Evolutionary conservation across 2,797 vertebrate species (phyloP).

Genomic region (Aulostomus chinensis): DNA sequence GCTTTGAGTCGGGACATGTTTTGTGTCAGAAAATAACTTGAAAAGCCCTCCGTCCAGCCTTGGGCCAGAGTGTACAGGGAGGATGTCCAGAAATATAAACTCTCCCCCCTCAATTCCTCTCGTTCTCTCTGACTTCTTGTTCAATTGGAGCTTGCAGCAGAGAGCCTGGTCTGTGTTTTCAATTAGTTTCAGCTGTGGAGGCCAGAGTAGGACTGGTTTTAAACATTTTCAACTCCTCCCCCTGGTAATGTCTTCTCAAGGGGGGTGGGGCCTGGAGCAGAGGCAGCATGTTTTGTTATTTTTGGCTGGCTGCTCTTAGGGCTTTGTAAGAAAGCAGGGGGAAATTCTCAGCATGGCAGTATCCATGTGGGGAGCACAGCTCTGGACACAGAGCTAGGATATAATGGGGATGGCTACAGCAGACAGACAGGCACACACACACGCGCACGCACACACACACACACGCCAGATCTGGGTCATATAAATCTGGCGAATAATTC

Average conservation of each 20-base stretch:
- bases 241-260: constrained; percentile 70
- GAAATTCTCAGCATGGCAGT: constrained; percentile 73
- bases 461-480: constrained; percentile 64
- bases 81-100: constrained; percentile 65
- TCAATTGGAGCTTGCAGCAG: constrained; percentile 38
- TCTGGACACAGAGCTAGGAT: constrained; percentile 43
- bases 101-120: constrained; percentile 38
- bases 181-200: constrained; percentile 71
- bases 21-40: constrained; percentile 71
- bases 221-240: constrained; percentile 43
- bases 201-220: constrained; percentile 55
- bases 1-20: constrained; percentile 64
- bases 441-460: constrained; percentile 29
- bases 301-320: constrained; percentile 74
- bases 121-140: constrained; percentile 28
- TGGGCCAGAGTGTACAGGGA: constrained; percentile 50
- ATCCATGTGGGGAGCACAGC: constrained; percentile 69
- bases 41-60: constrained; percentile 65
- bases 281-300: constrained; percentile 78
- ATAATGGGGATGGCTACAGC: constrained; percentile 67
- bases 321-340: constrained; percentile 77
- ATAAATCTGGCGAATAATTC: constrained; percentile 39
- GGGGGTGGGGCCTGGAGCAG: constrained; percentile 53
- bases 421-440: constrained; percentile 41
- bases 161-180: constrained; percentile 73